phyloP scores from a whole-genome alignment of 2,797 vertebrate species.

The Leptoclinus maculatus region DNA sequence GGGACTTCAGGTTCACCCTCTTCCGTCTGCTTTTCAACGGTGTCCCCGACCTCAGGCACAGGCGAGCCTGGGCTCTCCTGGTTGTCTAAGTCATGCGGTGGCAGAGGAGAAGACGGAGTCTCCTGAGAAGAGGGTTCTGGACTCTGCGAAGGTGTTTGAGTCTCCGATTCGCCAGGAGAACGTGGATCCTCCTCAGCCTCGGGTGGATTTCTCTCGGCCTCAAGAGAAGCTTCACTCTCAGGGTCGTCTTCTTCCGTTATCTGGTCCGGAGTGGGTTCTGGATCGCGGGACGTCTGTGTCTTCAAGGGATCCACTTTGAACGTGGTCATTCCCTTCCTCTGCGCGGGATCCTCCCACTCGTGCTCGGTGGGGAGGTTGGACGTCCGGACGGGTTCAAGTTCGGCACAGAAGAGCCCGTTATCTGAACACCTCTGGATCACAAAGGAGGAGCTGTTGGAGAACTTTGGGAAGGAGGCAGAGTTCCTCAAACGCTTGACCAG shows the following conservation, averaged over 20 bases:
- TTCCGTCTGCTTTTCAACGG: constrained; percentile 60
- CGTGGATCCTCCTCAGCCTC: constrained; percentile 16
- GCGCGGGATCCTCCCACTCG: constrained; percentile 55
- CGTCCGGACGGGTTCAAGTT: not conserved
- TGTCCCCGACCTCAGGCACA: constrained; percentile 52
- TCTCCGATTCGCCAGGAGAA: constrained; percentile 5
- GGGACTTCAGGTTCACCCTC: constrained; percentile 81
- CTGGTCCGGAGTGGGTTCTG: constrained; percentile 11
- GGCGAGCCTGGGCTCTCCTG: not conserved
- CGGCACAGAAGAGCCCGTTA: not conserved
- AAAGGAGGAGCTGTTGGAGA: constrained; percentile 8
- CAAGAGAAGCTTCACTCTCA: not conserved
- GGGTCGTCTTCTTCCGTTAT: not conserved
- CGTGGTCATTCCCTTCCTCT: constrained; percentile 68
- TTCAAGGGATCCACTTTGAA: constrained; percentile 75
- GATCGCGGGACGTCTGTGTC: constrained; percentile 21
- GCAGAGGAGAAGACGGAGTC: not conserved
- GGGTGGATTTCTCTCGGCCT: not conserved
- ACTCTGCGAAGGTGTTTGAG: not conserved
- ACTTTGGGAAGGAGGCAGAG: constrained; percentile 34
- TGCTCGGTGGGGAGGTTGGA: constrained; percentile 32
- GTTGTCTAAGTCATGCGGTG: not conserved
- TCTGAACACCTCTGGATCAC: not conserved
- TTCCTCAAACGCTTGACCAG: constrained; percentile 56
- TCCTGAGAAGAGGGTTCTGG: not conserved